Percentiles rank a stretch among this genome's conserved stretches.
These are phyloP conservation scores for Taenaris catops DNA, from an alignment of 2,888 invertebrate species.

Conservation along the genomic window DNA sequence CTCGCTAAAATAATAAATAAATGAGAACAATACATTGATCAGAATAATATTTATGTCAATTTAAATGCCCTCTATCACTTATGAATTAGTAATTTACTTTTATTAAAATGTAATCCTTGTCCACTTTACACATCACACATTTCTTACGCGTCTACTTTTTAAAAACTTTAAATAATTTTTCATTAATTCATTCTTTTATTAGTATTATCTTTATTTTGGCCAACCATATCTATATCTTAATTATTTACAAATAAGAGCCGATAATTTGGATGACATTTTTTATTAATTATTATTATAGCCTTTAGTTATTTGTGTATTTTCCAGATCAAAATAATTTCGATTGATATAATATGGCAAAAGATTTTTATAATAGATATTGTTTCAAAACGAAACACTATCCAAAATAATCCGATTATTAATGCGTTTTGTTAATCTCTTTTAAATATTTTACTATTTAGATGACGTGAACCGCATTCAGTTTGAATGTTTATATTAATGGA, in stretches of 20 bases:
- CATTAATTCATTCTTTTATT: slow-evolving; percentile 1
- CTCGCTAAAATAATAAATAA: slow-evolving; percentile 8
- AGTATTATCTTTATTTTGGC: slow-evolving; percentile 17
- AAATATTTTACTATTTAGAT: no score
- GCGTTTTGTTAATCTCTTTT: no score
- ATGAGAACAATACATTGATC: slow-evolving; percentile 7
- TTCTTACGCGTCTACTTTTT: slow-evolving; percentile 25
- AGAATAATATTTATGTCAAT: neutral
- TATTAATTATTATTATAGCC: no score
- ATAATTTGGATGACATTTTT: no score
- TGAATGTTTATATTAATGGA: no score
- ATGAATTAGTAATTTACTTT: slow-evolving; percentile 1
- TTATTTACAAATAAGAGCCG: slow-evolving; percentile 13
- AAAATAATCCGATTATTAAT: no score
- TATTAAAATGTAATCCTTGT: slow-evolving; percentile 3
- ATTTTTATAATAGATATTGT: no score
- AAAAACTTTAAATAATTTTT: slow-evolving; percentile 15
- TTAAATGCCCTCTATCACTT: slow-evolving; percentile 4
- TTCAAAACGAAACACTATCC: no score
- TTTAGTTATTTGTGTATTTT: no score
- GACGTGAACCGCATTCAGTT: no score
- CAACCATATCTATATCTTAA: slow-evolving; percentile 14
- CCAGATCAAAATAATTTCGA: no score
- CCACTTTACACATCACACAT: slow-evolving; percentile 26
- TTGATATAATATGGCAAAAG: no score